Base-by-base conservation (phyloP, 2,797 vertebrate genomes). In the Dromococcyx pavoninus region DNA sequence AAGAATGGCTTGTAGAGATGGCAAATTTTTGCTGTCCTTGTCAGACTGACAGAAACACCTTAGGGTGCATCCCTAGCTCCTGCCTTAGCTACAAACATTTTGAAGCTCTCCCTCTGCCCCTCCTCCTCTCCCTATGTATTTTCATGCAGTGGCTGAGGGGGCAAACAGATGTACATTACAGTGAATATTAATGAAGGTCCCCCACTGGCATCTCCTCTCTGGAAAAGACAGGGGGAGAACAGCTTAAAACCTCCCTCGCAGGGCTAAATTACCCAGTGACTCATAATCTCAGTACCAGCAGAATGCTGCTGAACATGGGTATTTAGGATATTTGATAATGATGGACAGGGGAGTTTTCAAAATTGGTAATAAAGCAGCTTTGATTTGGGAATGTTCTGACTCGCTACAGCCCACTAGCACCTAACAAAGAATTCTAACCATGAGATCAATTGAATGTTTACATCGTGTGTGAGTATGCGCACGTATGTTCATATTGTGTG, bases 151-250 rank as follows among this genome's bases (percentile, higher is more conserved):
- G 89, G 87, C 74, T 94, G 88, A 96, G 90, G 94, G 94, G 84
- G 58, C 88, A 97, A 97, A 96, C 50, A 96, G 97, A 95, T 95
- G 92, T 92, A 93, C 73, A 75, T 97, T 92, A 89, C 91, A 94
- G 94, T 91, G 97, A 97, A 98, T 98, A 96, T 97, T 97, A 98
- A 98, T 97, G 96, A 97, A 89, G 95, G 75, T 88, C 89, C 87
- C 97, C 96, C 91, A 96, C 96, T 93, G 95, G 60, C 64, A 95
- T 97, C 92, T 92, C 86, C 86, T 86, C 92, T 86, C 92, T 37
- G 81, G 91, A 94, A 94, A 75, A 95, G 79, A 92, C 86, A 67
- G 64, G 33, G 44, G 37, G 64, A 85, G 58, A 90, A 77, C 72
- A 86, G 79, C 41, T 94, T 95, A 90, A 89, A 92, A 28, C 93